Evolutionary conservation across 2,888 invertebrate genomes (phyloP).

Genomic region (Xestia c-nigrum): DNA sequence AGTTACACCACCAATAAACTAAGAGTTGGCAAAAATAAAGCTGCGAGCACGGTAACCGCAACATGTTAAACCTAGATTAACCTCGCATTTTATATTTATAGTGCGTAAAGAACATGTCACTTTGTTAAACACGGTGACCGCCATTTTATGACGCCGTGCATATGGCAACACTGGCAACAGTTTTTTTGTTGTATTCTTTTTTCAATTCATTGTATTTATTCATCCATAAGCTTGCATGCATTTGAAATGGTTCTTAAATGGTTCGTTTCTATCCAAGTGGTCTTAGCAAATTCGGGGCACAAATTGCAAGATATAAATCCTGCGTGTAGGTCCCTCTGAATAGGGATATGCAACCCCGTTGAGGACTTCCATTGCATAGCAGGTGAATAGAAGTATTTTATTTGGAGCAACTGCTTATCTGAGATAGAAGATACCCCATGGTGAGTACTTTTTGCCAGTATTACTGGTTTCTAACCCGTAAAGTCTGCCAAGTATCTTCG

Average conservation of each 20-base stretch:
- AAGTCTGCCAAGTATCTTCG: background rate
- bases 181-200: conserved; percentile 9
- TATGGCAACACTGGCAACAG: background rate
- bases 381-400: background rate
- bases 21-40: conserved; percentile 56
- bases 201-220: conserved; percentile 15
- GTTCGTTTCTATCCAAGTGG: background rate
- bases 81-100: conserved; percentile 56
- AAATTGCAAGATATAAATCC: background rate
- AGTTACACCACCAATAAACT: conserved; percentile 36
- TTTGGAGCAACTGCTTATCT: background rate
- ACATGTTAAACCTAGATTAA: conserved; percentile 64
- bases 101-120: conserved; percentile 54
- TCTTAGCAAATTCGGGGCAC: background rate
- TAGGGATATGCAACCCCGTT: no score
- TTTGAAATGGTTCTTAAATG: background rate
- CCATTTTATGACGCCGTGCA: conserved; percentile 38
- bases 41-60: conserved; percentile 55
- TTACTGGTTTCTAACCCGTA: background rate
- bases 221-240: background rate
- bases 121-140: conserved; percentile 35
- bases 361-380: no score
- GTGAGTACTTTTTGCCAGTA: background rate
- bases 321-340: background rate
- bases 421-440: background rate